Evolutionary conservation across 2,797 vertebrate genomes (phyloP), one percentile per base, ranked within the genome.

Genomic region (Sebastes iracundus): DNA sequence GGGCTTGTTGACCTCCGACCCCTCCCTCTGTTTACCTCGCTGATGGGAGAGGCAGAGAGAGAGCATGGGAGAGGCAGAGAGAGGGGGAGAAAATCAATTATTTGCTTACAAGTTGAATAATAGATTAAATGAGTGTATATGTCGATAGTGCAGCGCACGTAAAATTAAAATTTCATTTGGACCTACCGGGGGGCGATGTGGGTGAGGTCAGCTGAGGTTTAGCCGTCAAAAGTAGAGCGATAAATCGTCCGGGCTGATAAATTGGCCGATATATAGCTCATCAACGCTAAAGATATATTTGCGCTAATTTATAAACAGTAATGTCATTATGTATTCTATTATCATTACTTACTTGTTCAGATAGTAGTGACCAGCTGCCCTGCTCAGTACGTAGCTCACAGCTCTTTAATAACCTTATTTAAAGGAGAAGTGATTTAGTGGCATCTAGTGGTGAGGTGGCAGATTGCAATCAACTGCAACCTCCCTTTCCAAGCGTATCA

Each of bases 1-100:
- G 86, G 93, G 81, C 83, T 85, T 82, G 85, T 85, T 93, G 91
- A 93, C 92, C 91, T 90, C 53, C 20, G 80, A 88, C 38, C 38
- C 38, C 90, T 84, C 53, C 3, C 49, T 81, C 73, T 95, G 88
- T 92, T 92, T 92, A 80, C 82, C 76, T 88, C 84, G 2, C 58
- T 74, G 79, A 82, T 81, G 63, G 82, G 35, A 38, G 53, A 63
- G 53, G 66, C n/a, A 60, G 53, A 60, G 66, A 49, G 55, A 20
- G 56, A 72, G 67, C 28, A 75, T 30, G 49, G 62, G 35, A 71
- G 52, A 53, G n/a, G 55, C 23, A 9, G 42, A 30, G 20, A n/a
- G 58, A 8, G 42, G 18, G 16, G 52, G 42, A 33, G 73, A 30
- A 20, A 84, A 82, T 88, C 82, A 72, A 88, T 90, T 74, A 49